Conservation (phyloP, 2,888 invertebrate genomes). For the Trachelus stipa region DNA sequence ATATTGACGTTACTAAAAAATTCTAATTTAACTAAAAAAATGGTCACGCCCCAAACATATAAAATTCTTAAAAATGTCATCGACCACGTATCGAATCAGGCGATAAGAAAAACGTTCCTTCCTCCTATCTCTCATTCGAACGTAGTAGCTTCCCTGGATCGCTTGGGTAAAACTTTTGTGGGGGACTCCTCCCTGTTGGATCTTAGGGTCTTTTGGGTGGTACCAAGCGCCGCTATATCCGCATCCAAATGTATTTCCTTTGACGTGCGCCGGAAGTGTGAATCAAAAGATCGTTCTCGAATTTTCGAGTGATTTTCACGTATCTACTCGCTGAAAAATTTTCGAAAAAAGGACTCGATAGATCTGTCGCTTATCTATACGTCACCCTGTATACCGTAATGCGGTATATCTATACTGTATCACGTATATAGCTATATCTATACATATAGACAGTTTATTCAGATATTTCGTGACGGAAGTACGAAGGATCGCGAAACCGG, state of each 20-base stretch:
- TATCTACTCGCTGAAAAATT: not conserved
- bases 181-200: not conserved
- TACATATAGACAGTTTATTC: not conserved
- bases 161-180: not conserved
- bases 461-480: not conserved
- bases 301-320: not conserved
- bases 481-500: not conserved
- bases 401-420: not conserved
- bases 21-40: too few species aligned
- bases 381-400: not conserved
- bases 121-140: not conserved
- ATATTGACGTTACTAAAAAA: not conserved
- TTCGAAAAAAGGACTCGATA: not conserved
- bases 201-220: not conserved
- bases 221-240: not conserved
- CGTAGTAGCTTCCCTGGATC: not conserved
- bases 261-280: not conserved
- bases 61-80: not conserved
- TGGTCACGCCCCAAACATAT: accelerated
- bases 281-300: not conserved
- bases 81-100: too few species aligned
- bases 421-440: not conserved
- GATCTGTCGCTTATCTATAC: not conserved
- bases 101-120: too few species aligned
- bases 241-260: not conserved